phyloP scores from a whole-genome alignment of 35 echinoderm and acorn worm species.

The Holothuria glaberrima region DNA sequence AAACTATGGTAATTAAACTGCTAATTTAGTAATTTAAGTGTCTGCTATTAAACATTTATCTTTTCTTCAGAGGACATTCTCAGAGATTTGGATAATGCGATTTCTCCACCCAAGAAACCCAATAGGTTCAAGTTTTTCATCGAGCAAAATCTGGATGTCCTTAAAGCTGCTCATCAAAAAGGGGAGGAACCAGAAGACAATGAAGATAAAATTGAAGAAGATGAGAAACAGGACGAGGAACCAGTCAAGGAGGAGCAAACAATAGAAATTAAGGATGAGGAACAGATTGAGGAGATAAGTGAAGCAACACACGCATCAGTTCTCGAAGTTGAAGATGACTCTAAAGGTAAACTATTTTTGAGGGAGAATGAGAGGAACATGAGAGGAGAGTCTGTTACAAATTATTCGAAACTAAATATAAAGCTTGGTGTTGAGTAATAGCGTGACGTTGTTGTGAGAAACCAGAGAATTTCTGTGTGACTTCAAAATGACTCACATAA shows the following conservation, averaged over 20 bases:
- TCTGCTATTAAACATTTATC: too few relatives aligned
- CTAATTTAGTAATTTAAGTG: too few relatives aligned
- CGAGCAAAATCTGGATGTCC: slow-evolving; percentile 47
- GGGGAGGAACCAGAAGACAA: not conserved
- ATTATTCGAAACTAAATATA: too few relatives aligned
- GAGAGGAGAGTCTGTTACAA: too few relatives aligned
- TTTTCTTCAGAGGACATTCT: slow-evolving; percentile 1
- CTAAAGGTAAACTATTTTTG: not conserved
- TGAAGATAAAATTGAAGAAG: not conserved
- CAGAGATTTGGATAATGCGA: slow-evolving; percentile 5
- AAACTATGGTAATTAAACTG: too few relatives aligned
- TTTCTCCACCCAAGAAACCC: not conserved
- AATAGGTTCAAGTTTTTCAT: slow-evolving; percentile 45
- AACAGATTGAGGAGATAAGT: not conserved
- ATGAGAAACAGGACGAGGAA: not conserved
- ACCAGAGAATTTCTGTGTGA: too few relatives aligned
- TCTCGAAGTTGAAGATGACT: slow-evolving; percentile 25
- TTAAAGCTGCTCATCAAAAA: not conserved
- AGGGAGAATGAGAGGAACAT: too few relatives aligned
- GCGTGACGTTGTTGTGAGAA: too few relatives aligned
- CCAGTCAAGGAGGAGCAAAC: not conserved
- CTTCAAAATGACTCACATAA: too few relatives aligned
- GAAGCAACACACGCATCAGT: not conserved
- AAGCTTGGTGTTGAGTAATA: too few relatives aligned
- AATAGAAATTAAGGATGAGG: not conserved